Evolutionary conservation across 2,797 vertebrate species (phyloP), one percentile per base, ranked within the genome.

Genomic region (Sebastes minor): DNA sequence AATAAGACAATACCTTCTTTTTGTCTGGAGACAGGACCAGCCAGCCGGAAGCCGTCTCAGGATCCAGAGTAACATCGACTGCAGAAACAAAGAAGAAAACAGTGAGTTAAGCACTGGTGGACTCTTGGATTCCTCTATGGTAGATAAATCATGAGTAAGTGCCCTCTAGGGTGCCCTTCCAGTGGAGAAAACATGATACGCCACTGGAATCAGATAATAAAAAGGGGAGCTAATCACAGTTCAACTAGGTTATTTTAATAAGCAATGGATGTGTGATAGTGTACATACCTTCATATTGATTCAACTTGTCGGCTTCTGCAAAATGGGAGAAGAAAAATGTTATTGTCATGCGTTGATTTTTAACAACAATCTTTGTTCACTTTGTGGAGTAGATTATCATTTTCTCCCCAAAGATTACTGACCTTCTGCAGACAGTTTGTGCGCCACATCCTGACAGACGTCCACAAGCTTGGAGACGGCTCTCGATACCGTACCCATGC

Each of bases 21-120:
- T 71, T 74, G 33, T 93, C 88, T 0, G 74, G 22, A 46, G 92
- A 92, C 63, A 92, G 55, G 18, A 75, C 7, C 60, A 93, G 27
- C 91, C 92, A 92, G 8, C 76, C 80, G 1, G 90, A 85, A 11
- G 92, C 90, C 1, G 92, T 92, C 2, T 18, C 82, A 23, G 91
- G 85, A 61, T 93, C 91, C 71, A 92, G 78, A 59, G 81, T 88
- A 22, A 93, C 81, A 27, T 89, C 71, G 5, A 84, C 89, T 83
- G 74, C 27, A 80, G 64, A 74, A 10, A 60, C 18, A 67, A 14
- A 70, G 27, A 69, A n/a, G 2, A 28, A 28, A 8, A 52, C 46
- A 49, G 46, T 49, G 46, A 49, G 46, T 46, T 46, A 46, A 8
- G 42, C 42, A 46, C 42, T 46, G 16, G 42, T 46, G 42, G 42